A percentile compares a stretch with the other conserved stretches of the same genome.
phyloP scores from a whole-genome alignment of 2,113 vertebrate genomes.

The Campylomormyrus tamandua region DNA sequence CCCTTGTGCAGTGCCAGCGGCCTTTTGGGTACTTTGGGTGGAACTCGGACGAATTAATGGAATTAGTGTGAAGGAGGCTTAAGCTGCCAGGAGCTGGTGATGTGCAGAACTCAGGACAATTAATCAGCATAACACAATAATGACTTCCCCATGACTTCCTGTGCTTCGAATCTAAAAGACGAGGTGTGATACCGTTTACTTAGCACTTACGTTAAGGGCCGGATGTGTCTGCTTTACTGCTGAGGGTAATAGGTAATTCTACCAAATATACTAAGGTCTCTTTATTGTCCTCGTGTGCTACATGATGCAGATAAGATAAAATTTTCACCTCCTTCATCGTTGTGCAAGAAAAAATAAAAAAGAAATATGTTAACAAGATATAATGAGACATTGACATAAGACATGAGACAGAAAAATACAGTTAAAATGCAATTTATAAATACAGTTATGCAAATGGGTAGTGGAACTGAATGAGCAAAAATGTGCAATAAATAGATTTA shows the following conservation, averaged over 20 bases:
- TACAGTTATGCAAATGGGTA: not conserved
- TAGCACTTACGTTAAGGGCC: not conserved
- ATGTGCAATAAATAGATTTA: not conserved
- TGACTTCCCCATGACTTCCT: not conserved
- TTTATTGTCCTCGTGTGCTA: not conserved
- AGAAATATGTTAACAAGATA: not conserved
- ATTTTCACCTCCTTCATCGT: not conserved
- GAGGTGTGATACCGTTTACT: not conserved
- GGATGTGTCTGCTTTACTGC: not conserved
- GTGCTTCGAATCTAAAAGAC: not conserved
- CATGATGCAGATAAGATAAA: not conserved
- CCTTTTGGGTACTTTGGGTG: not conserved
- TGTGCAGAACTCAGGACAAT: not conserved
- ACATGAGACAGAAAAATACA: not conserved
- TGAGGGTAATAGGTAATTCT: not conserved
- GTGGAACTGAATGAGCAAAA: not conserved
- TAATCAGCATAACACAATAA: not conserved
- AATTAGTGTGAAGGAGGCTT: not conserved
- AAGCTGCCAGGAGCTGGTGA: not conserved
- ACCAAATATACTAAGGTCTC: not conserved
- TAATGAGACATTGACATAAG: not conserved
- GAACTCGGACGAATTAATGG: not conserved
- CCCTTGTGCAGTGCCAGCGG: not conserved
- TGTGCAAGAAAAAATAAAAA: not conserved
- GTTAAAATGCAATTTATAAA: not conserved